phyloP scores from a whole-genome alignment of 2,888 invertebrate genomes.

The Ariolimax columbianus region DNA sequence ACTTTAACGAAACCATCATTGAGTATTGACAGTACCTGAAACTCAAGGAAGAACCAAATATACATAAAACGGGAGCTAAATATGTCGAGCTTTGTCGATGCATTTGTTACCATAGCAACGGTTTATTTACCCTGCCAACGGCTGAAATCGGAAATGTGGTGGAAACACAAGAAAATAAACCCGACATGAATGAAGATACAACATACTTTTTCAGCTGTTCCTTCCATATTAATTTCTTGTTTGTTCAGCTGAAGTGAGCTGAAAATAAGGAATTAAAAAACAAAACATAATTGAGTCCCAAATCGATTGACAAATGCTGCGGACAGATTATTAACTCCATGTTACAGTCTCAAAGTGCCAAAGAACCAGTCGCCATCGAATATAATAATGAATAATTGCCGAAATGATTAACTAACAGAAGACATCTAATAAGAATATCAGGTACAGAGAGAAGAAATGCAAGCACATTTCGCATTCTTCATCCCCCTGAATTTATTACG shows the following conservation, averaged over 20 bases:
- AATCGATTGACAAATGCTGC: not conserved
- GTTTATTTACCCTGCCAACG: not conserved
- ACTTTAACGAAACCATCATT: not conserved
- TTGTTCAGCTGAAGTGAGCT: not conserved
- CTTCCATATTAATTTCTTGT: not conserved
- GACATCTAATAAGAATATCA: not conserved
- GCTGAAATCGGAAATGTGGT: not conserved
- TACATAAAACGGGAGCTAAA: not conserved
- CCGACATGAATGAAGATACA: not conserved
- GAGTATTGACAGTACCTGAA: not conserved
- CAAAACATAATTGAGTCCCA: not conserved
- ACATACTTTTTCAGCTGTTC: not conserved
- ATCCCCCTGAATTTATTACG: too few relatives aligned
- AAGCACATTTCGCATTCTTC: too few relatives aligned
- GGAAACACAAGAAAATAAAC: not conserved
- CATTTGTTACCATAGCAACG: conserved; percentile 17
- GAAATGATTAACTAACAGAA: not conserved
- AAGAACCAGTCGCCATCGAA: not conserved
- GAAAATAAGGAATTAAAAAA: not conserved
- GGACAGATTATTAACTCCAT: not conserved
- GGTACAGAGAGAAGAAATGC: not conserved
- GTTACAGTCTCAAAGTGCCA: not conserved
- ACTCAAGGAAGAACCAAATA: not conserved
- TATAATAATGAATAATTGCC: not conserved
- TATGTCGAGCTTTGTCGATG: not conserved